Base-by-base conservation (phyloP, 1,140 invertebrate species). In the Schlechtendalia chinensis region DNA sequence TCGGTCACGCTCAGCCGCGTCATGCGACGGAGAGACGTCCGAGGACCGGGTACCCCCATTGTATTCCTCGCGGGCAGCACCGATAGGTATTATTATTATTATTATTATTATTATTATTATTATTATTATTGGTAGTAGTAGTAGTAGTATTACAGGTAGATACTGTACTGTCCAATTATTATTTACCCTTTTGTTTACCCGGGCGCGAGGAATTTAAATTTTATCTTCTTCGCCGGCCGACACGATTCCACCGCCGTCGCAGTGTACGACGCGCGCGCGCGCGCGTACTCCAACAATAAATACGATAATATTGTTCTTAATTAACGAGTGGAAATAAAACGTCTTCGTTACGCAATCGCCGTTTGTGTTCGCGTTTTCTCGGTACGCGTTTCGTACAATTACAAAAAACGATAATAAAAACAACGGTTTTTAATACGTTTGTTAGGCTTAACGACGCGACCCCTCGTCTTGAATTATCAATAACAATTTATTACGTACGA, bases 181-280 rank as follows among this genome's bases (percentile, higher is more conserved):
- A 79, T 79, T 79, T 79, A 79, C 75, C 75, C 58, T n/a, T 63
- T 79, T 79, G 75, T 79, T 39, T 63, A 79, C 75, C 75, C 50
- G 69, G 53, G 11, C 67, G 22, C 69, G 45, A 53, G 27, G 69
- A 39, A 72, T 72, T 72, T 54, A 72, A 72, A 72, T 72, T 72
- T 53, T 54, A 72, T 72, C 69, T 53, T 17, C 47, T 19, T 19
- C 24, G 47, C 24, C 69, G 2, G 5, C 24, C 47, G 45, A 14
- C 39, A 32, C 24, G 67, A 19, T 50, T 19, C 3, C n/a, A 4
- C 6, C 1, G 14, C 1, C 27, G 32, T 8, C 3, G 32, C 8
- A 39, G 32, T 39, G 32, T 39, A 39, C n/a, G n/a, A n/a, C n/a
- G n/a, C n/a, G n/a, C n/a, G n/a, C n/a, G n/a, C n/a, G n/a, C n/a